Conservation (phyloP, 23 tunicate species). For the Trididemnum nubilum region DNA sequence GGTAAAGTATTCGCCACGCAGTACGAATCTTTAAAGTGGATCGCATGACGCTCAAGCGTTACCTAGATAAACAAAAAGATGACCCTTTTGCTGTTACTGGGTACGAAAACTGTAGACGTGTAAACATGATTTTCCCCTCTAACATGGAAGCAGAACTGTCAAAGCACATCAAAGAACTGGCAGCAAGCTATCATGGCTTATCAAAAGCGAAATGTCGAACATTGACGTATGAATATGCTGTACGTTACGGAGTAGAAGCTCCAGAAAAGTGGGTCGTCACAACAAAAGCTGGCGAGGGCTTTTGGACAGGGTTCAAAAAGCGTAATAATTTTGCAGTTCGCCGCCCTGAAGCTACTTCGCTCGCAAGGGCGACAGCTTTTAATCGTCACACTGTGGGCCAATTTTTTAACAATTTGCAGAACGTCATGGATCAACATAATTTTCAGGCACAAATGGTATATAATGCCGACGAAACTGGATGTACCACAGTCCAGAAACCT, state of each 20-base stretch:
- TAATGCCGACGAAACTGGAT: conserved; percentile 25
- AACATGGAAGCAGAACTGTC: neutral
- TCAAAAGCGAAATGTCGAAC: neutral
- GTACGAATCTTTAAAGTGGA: neutral
- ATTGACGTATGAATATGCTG: neutral
- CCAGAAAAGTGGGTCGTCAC: neutral
- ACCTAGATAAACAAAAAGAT: neutral
- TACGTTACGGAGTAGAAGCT: too few relatives aligned
- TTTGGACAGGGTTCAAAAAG: conserved; percentile 2
- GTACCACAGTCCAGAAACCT: conserved; percentile 6
- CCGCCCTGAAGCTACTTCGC: conserved; percentile 1
- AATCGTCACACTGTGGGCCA: conserved; percentile 11
- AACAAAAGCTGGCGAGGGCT: conserved; percentile 1
- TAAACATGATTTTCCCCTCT: neutral
- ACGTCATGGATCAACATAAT: conserved; percentile 11
- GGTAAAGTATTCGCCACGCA: neutral
- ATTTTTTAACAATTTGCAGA: neutral
- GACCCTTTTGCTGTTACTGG: neutral
- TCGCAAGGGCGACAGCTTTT: conserved; percentile 7
- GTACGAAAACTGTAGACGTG: conserved; percentile 1
- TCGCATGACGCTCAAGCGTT: conserved; percentile 1
- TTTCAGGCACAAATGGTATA: conserved; percentile 9
- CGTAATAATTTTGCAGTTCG: neutral
- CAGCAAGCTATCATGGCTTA: conserved; percentile 14
- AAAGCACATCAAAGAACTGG: neutral